These are phyloP conservation scores for Spodoptera littoralis DNA, from an alignment of 2,888 invertebrate species.

Conservation along the genomic window DNA sequence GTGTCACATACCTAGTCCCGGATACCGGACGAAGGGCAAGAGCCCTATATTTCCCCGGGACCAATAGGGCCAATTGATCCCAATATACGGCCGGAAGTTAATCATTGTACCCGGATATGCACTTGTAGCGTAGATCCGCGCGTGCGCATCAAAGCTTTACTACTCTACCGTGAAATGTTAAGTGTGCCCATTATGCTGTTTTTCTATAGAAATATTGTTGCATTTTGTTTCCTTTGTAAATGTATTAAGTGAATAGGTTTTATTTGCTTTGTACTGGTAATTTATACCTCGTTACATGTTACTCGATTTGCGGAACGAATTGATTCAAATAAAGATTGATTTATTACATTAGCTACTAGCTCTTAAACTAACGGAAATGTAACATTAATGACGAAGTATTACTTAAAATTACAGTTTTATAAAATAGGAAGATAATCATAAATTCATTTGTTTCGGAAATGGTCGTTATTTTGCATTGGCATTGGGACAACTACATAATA, in stretches of 20 bases:
- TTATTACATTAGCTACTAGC: no score
- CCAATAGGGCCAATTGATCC: slow-evolving; percentile 74
- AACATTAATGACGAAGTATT: background rate
- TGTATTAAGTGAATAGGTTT: slow-evolving; percentile 28
- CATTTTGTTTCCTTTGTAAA: slow-evolving; percentile 48
- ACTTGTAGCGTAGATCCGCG: slow-evolving; percentile 67
- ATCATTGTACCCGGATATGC: slow-evolving; percentile 79
- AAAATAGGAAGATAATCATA: slow-evolving; percentile 3
- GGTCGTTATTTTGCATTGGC: background rate
- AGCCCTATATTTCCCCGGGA: slow-evolving; percentile 65
- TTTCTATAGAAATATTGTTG: slow-evolving; percentile 47
- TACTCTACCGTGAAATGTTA: slow-evolving; percentile 58
- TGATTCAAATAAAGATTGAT: background rate
- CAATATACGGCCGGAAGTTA: slow-evolving; percentile 75
- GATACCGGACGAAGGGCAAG: slow-evolving; percentile 75
- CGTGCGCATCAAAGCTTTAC: slow-evolving; percentile 42
- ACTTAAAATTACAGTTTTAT: slow-evolving; percentile 1
- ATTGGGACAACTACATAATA: no score
- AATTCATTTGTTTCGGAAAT: background rate
- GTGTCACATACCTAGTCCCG: slow-evolving; percentile 64
- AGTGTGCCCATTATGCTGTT: slow-evolving; percentile 51
- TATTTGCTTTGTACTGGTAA: slow-evolving; percentile 20
- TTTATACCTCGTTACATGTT: slow-evolving; percentile 9
- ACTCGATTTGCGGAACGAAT: slow-evolving; percentile 13
- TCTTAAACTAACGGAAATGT: slow-evolving; percentile 14